Evolutionary conservation across 2,113 vertebrate species (phyloP).

Genomic region (Canis aureus): DNA sequence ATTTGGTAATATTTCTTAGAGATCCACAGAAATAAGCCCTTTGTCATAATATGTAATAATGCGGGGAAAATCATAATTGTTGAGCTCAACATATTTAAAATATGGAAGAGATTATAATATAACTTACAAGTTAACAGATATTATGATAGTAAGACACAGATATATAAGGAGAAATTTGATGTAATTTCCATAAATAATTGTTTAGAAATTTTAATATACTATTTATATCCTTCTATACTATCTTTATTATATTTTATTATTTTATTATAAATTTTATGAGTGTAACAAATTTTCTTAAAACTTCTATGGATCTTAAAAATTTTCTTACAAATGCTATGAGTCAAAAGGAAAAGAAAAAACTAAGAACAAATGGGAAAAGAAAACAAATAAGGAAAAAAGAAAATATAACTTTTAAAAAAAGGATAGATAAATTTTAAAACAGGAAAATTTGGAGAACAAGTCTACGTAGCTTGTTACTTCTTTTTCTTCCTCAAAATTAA

Average conservation of each 20-base stretch:
- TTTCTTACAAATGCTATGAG: background rate
- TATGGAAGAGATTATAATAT: background rate
- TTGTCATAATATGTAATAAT: slow-evolving; percentile 5
- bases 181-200: slow-evolving; percentile 3
- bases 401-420: background rate
- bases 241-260: background rate
- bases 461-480: background rate
- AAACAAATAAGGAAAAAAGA: background rate
- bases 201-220: background rate
- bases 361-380: slow-evolving; percentile 6
- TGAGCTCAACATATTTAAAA: background rate
- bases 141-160: background rate
- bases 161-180: background rate
- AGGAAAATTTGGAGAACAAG: background rate
- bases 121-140: background rate
- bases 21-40: background rate
- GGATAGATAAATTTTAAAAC: background rate
- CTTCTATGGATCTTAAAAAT: background rate
- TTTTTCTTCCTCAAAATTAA: slow-evolving; percentile 18
- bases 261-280: background rate
- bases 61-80: background rate
- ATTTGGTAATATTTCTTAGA: slow-evolving; percentile 11
- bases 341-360: background rate
- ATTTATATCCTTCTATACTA: background rate
- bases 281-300: slow-evolving; percentile 22